Percentiles rank a stretch among this genome's conserved stretches.
phyloP scores from a whole-genome alignment of 2,797 vertebrate genomes.

The Vespertilio murinus region DNA sequence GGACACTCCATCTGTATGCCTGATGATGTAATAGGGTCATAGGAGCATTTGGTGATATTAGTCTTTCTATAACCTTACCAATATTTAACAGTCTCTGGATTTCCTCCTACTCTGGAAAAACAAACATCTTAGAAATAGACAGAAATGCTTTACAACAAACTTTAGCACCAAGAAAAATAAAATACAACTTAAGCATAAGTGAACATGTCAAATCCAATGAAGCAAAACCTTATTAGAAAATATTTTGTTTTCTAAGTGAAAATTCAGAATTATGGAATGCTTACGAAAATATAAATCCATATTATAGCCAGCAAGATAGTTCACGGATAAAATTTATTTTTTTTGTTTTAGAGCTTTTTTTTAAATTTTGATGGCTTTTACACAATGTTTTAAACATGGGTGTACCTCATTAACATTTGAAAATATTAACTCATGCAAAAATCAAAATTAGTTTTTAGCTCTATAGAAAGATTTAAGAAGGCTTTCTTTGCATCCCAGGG shows the following conservation, averaged over 20 bases:
- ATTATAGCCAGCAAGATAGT: not conserved
- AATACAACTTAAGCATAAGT: not conserved
- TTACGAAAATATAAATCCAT: not conserved
- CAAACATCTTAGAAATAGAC: not conserved
- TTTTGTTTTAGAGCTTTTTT: not conserved
- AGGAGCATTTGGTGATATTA: not conserved
- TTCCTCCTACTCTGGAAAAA: not conserved
- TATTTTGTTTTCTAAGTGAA: constrained; percentile 47
- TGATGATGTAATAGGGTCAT: not conserved
- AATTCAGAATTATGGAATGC: constrained; percentile 2
- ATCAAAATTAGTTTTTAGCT: not conserved
- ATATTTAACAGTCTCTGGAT: constrained; percentile 54
- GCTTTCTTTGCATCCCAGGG: not conserved
- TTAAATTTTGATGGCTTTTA: constrained; percentile 4
- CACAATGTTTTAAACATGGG: not conserved
- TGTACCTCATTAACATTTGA: constrained; percentile 1
- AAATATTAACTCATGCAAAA: not conserved
- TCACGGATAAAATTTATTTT: constrained; percentile 19
- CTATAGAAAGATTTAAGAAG: not conserved
- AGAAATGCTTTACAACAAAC: constrained; percentile 58
- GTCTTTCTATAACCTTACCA: not conserved
- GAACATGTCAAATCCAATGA: constrained; percentile 19
- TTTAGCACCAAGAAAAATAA: not conserved
- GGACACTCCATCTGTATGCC: not conserved
- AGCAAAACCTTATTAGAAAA: constrained; percentile 29